Evolutionary conservation across 1,140 invertebrate genomes (phyloP).

Genomic region (Pachyrhynchus sulphureomaculatus): DNA sequence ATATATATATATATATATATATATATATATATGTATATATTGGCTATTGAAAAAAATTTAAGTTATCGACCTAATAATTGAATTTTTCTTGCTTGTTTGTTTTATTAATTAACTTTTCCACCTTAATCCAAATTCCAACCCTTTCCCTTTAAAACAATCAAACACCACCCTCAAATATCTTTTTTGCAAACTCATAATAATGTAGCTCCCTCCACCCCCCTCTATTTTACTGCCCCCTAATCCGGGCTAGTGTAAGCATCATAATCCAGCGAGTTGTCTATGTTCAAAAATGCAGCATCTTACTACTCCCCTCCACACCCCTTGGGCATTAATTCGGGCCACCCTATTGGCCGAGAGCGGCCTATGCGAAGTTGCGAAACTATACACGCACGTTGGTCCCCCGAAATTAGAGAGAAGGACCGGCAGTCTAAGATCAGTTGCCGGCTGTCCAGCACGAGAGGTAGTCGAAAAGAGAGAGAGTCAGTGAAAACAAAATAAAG

Average conservation of each 20-base stretch:
- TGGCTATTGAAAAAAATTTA: no score
- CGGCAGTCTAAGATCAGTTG: constrained; percentile 22
- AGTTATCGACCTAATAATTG: no score
- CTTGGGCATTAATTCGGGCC: constrained; percentile 25
- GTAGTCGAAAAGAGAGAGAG: neutral
- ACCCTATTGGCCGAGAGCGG: constrained; percentile 34
- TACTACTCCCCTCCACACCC: constrained; percentile 16
- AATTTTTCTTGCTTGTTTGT: constrained; percentile 4
- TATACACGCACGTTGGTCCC: constrained; percentile 32
- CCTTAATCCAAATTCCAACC: constrained; percentile 3
- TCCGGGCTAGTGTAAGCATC: constrained; percentile 27
- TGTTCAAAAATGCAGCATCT: constrained; percentile 38
- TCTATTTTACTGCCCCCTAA: neutral
- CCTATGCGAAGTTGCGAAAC: constrained; percentile 40
- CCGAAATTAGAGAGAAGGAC: constrained; percentile 24
- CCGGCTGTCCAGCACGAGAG: constrained; percentile 10
- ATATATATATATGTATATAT: no score
- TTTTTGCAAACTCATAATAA: constrained; percentile 14
- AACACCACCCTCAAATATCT: neutral
- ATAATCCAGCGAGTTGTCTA: constrained; percentile 33
- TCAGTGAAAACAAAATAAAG: neutral
- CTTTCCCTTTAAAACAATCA: neutral
- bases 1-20: no score
- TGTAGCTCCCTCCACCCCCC: neutral
- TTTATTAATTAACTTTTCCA: constrained; percentile 16